Conservation (phyloP, 2,888 invertebrate species). For the Oasisia sp. region DNA sequence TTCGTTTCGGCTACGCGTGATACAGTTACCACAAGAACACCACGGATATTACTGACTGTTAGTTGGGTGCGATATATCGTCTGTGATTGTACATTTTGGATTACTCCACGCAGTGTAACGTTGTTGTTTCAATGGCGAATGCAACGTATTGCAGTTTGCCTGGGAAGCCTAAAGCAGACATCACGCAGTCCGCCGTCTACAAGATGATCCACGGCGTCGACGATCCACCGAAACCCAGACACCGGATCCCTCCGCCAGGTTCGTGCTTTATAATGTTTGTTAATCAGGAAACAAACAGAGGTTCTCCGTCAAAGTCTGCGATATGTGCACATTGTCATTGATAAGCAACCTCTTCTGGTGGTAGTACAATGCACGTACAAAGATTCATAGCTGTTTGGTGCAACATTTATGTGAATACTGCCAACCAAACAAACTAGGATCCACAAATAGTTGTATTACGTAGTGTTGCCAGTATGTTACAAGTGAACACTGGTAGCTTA, state of each 20-base stretch:
- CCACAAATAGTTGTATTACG: too few relatives aligned
- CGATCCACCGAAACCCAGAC: slow-evolving; percentile 40
- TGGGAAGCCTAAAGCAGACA: slow-evolving; percentile 41
- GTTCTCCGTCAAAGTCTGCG: not conserved
- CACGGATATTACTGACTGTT: not conserved
- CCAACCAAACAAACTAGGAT: too few relatives aligned
- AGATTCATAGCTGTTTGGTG: not conserved
- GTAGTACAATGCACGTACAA: not conserved
- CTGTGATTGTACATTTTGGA: not conserved
- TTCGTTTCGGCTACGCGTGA: not conserved
- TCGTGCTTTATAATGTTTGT: not conserved
- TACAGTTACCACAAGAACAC: not conserved
- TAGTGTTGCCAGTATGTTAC: too few relatives aligned
- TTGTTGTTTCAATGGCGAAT: not conserved
- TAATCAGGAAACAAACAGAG: not conserved
- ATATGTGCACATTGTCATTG: not conserved
- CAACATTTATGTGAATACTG: not conserved
- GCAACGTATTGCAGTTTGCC: not conserved
- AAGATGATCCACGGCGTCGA: slow-evolving; percentile 59
- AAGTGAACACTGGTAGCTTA: not conserved
- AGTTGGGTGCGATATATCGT: not conserved
- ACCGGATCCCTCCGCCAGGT: slow-evolving; percentile 6
- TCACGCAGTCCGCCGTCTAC: slow-evolving; percentile 55
- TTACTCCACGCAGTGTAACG: not conserved
- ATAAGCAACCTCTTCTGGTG: not conserved